A percentile compares a stretch with the other conserved stretches of the same genome.
These are phyloP conservation scores for Merluccius polli DNA, from an alignment of 2,797 vertebrate genomes.

Conservation along the genomic window DNA sequence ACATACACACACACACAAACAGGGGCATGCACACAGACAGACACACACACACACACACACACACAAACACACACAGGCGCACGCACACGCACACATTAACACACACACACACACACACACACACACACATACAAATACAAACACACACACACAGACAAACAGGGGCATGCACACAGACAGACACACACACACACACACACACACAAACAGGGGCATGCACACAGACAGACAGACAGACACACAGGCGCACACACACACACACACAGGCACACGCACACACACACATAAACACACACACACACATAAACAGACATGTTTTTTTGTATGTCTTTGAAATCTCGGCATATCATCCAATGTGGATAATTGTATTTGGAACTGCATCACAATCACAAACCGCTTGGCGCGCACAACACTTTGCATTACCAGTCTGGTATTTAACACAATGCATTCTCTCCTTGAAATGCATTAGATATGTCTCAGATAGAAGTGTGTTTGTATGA, in stretches of 20 bases:
- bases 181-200: not conserved
- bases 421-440: too few species aligned
- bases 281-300: constrained; percentile 18
- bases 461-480: not conserved
- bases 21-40: too few species aligned
- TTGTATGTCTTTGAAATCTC: not conserved
- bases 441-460: not conserved
- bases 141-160: constrained; percentile 2
- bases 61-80: not conserved
- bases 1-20: not conserved
- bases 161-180: constrained; percentile 28
- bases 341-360: not conserved
- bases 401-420: too few species aligned
- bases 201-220: not conserved
- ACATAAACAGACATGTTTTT: not conserved
- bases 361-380: not conserved
- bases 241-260: constrained; percentile 5
- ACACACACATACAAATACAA: constrained; percentile 22
- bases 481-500: not conserved
- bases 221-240: not conserved
- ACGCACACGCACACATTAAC: too few species aligned
- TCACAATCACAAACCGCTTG: not conserved
- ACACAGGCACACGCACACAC: constrained; percentile 4
- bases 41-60: too few species aligned
- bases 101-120: constrained; percentile 8